Conservation (phyloP, 2,797 vertebrate species). For the Anguilla pacifica region DNA sequence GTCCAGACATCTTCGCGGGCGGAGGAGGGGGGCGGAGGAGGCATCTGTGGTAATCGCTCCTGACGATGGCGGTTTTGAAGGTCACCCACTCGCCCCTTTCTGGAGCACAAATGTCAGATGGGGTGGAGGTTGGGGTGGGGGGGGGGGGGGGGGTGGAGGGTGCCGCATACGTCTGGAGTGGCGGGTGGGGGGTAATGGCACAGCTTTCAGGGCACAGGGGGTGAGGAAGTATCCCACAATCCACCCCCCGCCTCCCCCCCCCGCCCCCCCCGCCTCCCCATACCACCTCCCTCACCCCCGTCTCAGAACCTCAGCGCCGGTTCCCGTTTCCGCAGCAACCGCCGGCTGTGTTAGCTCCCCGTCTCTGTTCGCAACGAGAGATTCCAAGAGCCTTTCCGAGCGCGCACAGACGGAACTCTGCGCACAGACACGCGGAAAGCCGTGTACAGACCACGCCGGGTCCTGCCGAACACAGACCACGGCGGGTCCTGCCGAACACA, state of each 20-base stretch:
- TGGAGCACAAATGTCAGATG: conserved; percentile 55
- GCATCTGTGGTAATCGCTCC: conserved; percentile 43
- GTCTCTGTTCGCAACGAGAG: not conserved
- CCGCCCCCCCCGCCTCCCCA: not conserved
- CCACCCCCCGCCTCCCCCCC: too few relatives aligned
- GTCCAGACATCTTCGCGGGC: not conserved
- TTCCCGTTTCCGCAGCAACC: not conserved
- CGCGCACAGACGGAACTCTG: not conserved
- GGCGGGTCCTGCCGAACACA: not conserved
- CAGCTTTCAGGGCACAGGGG: not conserved
- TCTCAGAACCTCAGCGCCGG: not conserved
- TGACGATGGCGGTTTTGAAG: conserved; percentile 54
- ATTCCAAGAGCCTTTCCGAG: not conserved
- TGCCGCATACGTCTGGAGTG: conserved; percentile 42
- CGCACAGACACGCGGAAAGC: not conserved
- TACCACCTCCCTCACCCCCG: not conserved
- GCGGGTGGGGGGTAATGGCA: conserved; percentile 26
- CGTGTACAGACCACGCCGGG: not conserved
- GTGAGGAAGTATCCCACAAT: conserved; percentile 3
- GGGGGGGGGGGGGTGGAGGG: not conserved
- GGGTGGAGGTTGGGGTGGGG: conserved; percentile 24
- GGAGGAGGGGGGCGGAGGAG: not conserved
- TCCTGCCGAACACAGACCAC: too few relatives aligned
- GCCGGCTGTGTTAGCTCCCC: not conserved
- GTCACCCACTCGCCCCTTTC: conserved; percentile 45